phyloP scores from a whole-genome alignment of 2,113 vertebrate species.

The Steatornis caripensis region DNA sequence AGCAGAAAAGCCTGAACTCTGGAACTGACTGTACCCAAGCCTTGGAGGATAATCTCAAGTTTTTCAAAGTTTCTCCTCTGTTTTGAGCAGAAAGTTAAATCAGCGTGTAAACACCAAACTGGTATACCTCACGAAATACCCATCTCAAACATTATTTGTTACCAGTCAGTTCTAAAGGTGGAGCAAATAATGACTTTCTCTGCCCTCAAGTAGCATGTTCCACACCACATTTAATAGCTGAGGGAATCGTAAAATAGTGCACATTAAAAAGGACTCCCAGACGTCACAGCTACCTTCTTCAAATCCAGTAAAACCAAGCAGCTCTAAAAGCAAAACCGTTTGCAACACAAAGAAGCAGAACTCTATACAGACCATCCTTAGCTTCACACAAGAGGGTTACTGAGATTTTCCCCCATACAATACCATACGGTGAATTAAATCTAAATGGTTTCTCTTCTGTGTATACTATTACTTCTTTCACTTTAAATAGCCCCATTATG shows the following conservation, averaged over 20 bases:
- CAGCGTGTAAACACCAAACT: background rate
- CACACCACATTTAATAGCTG: background rate
- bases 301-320: background rate
- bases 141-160: background rate
- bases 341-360: background rate
- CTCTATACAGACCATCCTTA: background rate
- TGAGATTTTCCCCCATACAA: background rate
- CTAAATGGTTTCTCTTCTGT: background rate
- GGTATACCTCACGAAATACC: background rate
- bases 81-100: background rate
- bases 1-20: background rate
- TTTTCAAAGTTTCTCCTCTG: background rate
- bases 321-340: background rate
- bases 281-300: background rate
- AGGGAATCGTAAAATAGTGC: accelerated
- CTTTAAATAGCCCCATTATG: background rate
- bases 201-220: background rate
- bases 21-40: background rate
- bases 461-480: background rate
- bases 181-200: background rate
- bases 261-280: background rate
- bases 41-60: background rate
- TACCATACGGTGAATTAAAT: background rate
- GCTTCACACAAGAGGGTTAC: background rate
- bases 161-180: background rate